Percentiles rank a stretch among this genome's conserved stretches.
Evolutionary conservation across 2,113 vertebrate genomes (phyloP).

Genomic region (Ursus arctos): DNA sequence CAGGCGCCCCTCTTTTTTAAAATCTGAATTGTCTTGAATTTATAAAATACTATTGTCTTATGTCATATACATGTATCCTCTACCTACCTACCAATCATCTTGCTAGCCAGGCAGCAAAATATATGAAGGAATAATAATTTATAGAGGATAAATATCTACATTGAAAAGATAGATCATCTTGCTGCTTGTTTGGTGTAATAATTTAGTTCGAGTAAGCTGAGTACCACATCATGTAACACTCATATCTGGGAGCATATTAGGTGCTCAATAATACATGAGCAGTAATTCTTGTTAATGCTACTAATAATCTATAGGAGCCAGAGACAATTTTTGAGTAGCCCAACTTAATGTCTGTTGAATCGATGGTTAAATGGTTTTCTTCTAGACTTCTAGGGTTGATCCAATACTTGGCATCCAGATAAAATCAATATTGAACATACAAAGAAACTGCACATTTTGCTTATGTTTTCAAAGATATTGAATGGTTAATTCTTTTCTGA

Average conservation of each 20-base stretch:
- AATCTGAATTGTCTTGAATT: neutral
- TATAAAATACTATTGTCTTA: neutral
- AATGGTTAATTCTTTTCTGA: neutral
- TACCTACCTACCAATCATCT: neutral
- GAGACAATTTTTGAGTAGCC: neutral
- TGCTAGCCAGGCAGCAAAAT: neutral
- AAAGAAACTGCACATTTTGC: neutral
- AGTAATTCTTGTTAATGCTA: neutral
- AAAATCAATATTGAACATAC: neutral
- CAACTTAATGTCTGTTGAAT: neutral
- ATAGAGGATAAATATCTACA: neutral
- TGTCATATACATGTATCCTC: neutral
- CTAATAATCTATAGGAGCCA: neutral
- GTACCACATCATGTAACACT: neutral
- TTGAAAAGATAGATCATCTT: neutral
- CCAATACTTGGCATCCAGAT: neutral
- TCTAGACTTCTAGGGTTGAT: neutral
- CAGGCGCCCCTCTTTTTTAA: neutral
- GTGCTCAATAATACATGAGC: neutral
- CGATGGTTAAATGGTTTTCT: neutral
- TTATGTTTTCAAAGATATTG: neutral
- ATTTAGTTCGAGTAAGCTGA: neutral
- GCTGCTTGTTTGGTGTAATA: neutral
- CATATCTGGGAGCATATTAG: neutral
- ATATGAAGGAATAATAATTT: neutral